Base-by-base conservation (phyloP, 2,113 vertebrate species). In the Callionymus lyra region DNA sequence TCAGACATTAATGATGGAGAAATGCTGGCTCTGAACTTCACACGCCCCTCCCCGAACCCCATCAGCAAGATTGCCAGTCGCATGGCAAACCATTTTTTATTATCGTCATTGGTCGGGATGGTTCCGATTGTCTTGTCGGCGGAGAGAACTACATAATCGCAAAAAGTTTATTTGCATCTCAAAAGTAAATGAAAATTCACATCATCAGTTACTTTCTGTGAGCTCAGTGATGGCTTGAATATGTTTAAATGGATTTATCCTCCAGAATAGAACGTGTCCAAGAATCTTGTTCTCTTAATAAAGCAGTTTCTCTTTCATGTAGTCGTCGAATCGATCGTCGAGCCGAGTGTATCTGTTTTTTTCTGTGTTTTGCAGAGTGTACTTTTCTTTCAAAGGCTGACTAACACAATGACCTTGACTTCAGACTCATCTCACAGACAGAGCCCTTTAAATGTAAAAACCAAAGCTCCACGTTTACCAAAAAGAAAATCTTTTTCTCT, bases 341-440 rank as follows among this genome's bases (percentile, higher is more conserved):
- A 16, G 46, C 69, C 16, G 35, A 34, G 53, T 53, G 41, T 44
- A 40, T 31, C 63, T 37, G 63, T 47, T 19, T 21, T 19, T 46
- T n/a, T n/a, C n/a, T 41, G 52, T 11, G 41, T 58, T 74, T 66
- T 49, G 38, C 41, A 56, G 61, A 34, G 41, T 56, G 44, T 47
- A 63, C 48, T 72, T 75, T 81, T 70, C 69, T 65, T 55, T 61
- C 38, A 56, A 56, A 53, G 33, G 19, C 65, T 64, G 64, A 79
- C 51, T 51, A 51, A 53, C 41, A 27, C 13, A 15, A 34, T 66
- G 79, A 82, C 79, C 76, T 73, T 69, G 66, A 53, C 44, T 70
- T 79, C 59, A 67, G 55, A 67, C 63, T 63, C 35, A 51, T 33
- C 44, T 51, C 45, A 53, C 53, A 66, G 70, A 70, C 51, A 56